Evolutionary conservation across 2,888 invertebrate genomes (phyloP), one percentile per base, ranked within the genome.

Genomic region (Dendrolimus pini): DNA sequence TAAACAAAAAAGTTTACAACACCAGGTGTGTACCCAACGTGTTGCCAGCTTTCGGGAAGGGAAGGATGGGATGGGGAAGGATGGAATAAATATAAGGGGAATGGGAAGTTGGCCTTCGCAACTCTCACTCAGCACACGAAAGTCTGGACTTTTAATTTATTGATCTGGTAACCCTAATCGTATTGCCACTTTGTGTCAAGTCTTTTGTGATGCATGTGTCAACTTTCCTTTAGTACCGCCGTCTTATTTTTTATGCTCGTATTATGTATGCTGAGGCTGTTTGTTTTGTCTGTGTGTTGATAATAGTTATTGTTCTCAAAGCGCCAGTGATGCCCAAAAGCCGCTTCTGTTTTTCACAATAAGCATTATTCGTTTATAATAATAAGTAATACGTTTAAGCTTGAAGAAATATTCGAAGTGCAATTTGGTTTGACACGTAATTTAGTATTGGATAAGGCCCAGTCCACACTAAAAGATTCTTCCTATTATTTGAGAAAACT

Each of bases 191-290:
- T 30, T 30, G 6, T 30, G 30, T 30, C 30, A 30, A 30, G 30
- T 61, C 68, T 69, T 75, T 77, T 82, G 77, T 82, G 47, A 10
- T 9, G 12, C 47, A 47, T 47, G 47, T 82, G 78, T 82, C 78
- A 80, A 82, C 84, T 86, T 86, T 85, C 82, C 80, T 78, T 80
- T 74, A 75, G 73, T 68, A 72, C 71, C 72, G 72, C 69, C 75
- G 74, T 72, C 65, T 67, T 71, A 64, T 79, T 83, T 82, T 81
- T 72, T 63, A 68, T 63, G 55, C 64, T 67, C 70, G 77, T 80
- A 70, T 80, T 80, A 80, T 81, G 71, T 80, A 80, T 81, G 71
- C 78, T 68, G 73, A 70, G 68, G 60, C 72, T 82, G 81, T 85
- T 85, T 85, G 79, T 81, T 75, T 82, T 78, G 75, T 78, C 78